Conservation (phyloP, 2,797 vertebrate species). For the Babyrousa celebensis region DNA sequence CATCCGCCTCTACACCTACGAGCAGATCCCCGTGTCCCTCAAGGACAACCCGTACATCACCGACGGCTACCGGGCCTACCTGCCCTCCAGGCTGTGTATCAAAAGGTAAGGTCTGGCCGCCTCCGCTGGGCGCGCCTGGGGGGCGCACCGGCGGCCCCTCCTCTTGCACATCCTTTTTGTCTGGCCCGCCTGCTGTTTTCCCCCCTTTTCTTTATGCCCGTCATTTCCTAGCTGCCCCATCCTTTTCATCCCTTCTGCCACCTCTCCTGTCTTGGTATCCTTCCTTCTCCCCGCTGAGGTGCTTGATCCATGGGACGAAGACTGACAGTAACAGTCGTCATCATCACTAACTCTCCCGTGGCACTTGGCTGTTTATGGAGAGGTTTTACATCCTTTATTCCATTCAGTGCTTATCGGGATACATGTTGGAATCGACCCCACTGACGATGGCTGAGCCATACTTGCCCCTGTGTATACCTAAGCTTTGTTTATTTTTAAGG, state of each 20-base stretch:
- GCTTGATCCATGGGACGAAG: neutral
- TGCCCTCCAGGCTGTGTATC: slow-evolving; percentile 97
- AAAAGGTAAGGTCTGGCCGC: slow-evolving; percentile 93
- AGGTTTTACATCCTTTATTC: slow-evolving; percentile 37
- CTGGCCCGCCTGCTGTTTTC: neutral
- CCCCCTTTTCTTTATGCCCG: neutral
- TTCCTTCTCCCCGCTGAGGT: neutral
- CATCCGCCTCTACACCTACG: slow-evolving; percentile 97
- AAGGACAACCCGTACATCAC: slow-evolving; percentile 99
- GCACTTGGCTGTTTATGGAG: neutral
- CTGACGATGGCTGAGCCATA: neutral
- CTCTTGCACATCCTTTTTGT: neutral
- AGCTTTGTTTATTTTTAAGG: slow-evolving; percentile 56
- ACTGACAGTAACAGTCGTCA: neutral
- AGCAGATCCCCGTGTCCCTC: slow-evolving; percentile 97
- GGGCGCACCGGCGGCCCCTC: neutral
- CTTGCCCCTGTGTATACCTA: neutral
- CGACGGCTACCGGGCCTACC: slow-evolving; percentile 97
- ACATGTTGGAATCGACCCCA: neutral
- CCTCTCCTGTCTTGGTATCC: neutral
- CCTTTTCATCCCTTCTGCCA: neutral
- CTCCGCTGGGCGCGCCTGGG: neutral
- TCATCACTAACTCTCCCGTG: neutral
- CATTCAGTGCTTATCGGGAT: neutral
- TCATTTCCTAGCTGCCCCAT: neutral